Percentiles rank a stretch among this genome's conserved stretches.
These are phyloP conservation scores for Ramazzottius varieornatus DNA, from an alignment of 2,888 invertebrate genomes.

Conservation along the genomic window DNA sequence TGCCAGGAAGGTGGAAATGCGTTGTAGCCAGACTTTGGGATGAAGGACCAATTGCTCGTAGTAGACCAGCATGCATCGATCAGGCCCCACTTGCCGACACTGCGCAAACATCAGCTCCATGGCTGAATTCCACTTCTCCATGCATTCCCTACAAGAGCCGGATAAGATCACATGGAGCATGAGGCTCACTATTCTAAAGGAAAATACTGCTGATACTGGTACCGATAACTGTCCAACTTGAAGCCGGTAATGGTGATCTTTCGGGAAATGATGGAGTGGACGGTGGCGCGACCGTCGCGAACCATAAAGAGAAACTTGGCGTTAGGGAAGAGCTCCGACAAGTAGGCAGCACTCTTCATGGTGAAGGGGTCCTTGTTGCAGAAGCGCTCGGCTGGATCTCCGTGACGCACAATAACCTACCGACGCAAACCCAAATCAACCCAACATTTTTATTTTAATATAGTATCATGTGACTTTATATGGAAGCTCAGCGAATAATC, in stretches of 20 bases:
- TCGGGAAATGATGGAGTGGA: constrained; percentile 86
- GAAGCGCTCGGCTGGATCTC: constrained; percentile 68
- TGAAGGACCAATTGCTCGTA: constrained; percentile 91
- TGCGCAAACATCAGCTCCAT: constrained; percentile 79
- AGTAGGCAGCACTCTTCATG: constrained; percentile 78
- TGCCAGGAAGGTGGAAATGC: constrained; percentile 59
- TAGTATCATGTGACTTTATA: too few species aligned
- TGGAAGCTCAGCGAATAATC: too few species aligned
- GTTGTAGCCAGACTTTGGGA: constrained; percentile 60
- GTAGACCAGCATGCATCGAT: constrained; percentile 57
- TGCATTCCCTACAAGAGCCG: constrained; percentile 47
- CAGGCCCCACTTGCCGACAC: constrained; percentile 42
- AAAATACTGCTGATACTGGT: too few species aligned
- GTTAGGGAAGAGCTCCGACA: constrained; percentile 80
- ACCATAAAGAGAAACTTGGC: constrained; percentile 95
- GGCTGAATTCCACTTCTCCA: constrained; percentile 86
- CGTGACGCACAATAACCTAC: constrained; percentile 55
- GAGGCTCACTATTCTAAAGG: too few species aligned
- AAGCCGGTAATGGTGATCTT: constrained; percentile 78
- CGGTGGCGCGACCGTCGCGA: constrained; percentile 87
- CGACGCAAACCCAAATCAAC: too few species aligned
- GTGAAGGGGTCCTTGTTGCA: constrained; percentile 99
- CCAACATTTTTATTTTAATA: too few species aligned
- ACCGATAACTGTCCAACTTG: constrained; percentile 68
- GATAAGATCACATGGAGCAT: too few species aligned